phyloP scores from a whole-genome alignment of 2,888 invertebrate species.

The Dicyrtomina minuta region DNA sequence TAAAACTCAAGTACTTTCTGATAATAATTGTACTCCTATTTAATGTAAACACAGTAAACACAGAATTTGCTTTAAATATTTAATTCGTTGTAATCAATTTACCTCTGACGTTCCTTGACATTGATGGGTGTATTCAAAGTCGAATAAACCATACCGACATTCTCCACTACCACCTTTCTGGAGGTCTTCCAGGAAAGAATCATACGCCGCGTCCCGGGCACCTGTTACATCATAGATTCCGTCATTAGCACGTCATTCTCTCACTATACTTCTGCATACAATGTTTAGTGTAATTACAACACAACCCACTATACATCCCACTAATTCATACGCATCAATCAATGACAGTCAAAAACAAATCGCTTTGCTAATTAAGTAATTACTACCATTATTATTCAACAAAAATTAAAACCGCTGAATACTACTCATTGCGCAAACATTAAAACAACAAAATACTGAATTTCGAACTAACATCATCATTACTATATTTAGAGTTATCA shows the following conservation, averaged over 20 bases:
- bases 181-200: slow-evolving; percentile 89
- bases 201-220: slow-evolving; percentile 85
- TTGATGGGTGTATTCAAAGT: slow-evolving; percentile 97
- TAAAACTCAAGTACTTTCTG: too few relatives aligned
- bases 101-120: slow-evolving; percentile 92
- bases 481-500: too few relatives aligned
- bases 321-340: background rate
- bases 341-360: too few relatives aligned
- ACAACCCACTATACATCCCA: background rate
- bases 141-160: slow-evolving; percentile 97
- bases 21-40: too few relatives aligned
- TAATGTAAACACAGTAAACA: too few relatives aligned
- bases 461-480: too few relatives aligned
- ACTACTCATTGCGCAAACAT: too few relatives aligned
- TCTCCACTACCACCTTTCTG: slow-evolving; percentile 88
- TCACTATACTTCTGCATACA: too few relatives aligned
- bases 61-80: background rate
- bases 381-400: too few relatives aligned
- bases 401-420: too few relatives aligned
- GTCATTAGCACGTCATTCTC: background rate
- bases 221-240: slow-evolving; percentile 54
- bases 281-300: background rate
- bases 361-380: too few relatives aligned
- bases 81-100: slow-evolving; percentile 34
- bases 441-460: too few relatives aligned